These are phyloP conservation scores for Empidonax alnorum DNA, from an alignment of 2,113 vertebrate genomes.

Conservation along the genomic window DNA sequence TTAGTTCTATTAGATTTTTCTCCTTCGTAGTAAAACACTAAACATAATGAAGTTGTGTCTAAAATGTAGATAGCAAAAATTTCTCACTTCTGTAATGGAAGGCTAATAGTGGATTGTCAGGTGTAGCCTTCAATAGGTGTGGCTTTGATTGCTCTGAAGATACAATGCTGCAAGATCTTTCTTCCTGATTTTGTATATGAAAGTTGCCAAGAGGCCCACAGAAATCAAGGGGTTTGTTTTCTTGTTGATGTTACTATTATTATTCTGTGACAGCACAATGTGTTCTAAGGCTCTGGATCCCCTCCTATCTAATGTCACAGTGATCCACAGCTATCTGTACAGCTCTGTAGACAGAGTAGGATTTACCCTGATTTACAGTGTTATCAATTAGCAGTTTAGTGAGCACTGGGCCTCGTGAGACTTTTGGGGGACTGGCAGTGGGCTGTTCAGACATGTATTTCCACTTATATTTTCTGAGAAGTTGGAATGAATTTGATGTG, in stretches of 20 bases:
- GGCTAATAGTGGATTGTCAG: not conserved
- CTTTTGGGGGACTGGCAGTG: not conserved
- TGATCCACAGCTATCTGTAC: not conserved
- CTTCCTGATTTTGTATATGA: not conserved
- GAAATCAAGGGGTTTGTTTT: not conserved
- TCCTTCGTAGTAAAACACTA: not conserved
- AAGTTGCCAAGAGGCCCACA: not conserved
- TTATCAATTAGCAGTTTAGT: not conserved
- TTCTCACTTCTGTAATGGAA: not conserved
- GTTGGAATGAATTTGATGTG: not conserved
- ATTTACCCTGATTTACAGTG: not conserved
- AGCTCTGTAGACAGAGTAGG: not conserved
- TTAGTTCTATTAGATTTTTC: not conserved
- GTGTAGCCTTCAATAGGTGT: not conserved
- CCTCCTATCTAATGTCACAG: not conserved
- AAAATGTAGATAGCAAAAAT: not conserved
- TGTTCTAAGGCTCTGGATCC: not conserved
- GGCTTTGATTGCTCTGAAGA: not conserved
- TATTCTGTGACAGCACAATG: not conserved
- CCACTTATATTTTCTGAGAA: not conserved
- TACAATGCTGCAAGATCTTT: not conserved
- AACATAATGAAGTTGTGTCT: not conserved
- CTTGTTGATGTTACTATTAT: not conserved
- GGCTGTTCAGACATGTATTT: not conserved
- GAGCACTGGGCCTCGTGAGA: not conserved